These are phyloP conservation scores for Drosophila paracracens DNA, from an alignment of 2,888 invertebrate genomes.

Conservation along the genomic window DNA sequence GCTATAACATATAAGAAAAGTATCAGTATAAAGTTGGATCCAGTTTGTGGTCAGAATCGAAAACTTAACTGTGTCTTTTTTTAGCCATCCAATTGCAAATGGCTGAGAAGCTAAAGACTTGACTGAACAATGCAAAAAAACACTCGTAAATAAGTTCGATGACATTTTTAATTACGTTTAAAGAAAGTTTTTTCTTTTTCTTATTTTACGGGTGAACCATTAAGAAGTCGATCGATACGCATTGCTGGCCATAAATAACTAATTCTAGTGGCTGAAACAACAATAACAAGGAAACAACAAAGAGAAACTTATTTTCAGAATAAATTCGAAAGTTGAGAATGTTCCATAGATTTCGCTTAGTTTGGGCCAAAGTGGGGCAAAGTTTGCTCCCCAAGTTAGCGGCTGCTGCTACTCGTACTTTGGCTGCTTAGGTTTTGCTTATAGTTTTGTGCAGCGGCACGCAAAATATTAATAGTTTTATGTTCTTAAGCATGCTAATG, in stretches of 20 bases:
- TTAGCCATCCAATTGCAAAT: slow-evolving; percentile 10
- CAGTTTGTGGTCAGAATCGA: neutral
- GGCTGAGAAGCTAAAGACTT: slow-evolving; percentile 46
- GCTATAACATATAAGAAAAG: neutral
- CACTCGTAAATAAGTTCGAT: slow-evolving; percentile 79
- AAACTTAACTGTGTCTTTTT: slow-evolving; percentile 14
- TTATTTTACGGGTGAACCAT: slow-evolving; percentile 23
- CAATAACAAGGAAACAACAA: slow-evolving; percentile 27
- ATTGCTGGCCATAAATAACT: slow-evolving; percentile 72
- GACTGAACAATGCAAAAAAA: slow-evolving; percentile 68
- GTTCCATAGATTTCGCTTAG: slow-evolving; percentile 53
- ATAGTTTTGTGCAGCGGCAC: slow-evolving; percentile 41
- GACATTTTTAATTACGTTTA: slow-evolving; percentile 80
- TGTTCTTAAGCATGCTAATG: slow-evolving; percentile 72
- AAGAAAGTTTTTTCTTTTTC: slow-evolving; percentile 49
- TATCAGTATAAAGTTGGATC: neutral
- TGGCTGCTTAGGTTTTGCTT: slow-evolving; percentile 64
- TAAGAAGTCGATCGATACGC: slow-evolving; percentile 75
- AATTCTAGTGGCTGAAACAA: slow-evolving; percentile 49
- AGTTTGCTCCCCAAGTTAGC: slow-evolving; percentile 58
- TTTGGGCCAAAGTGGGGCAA: slow-evolving; percentile 52
- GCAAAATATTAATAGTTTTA: slow-evolving; percentile 73
- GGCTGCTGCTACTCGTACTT: slow-evolving; percentile 22
- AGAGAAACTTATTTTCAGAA: slow-evolving; percentile 74
- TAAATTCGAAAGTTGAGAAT: slow-evolving; percentile 59